Conservation (phyloP, 1,140 invertebrate genomes). For the Drosophila tani region DNA sequence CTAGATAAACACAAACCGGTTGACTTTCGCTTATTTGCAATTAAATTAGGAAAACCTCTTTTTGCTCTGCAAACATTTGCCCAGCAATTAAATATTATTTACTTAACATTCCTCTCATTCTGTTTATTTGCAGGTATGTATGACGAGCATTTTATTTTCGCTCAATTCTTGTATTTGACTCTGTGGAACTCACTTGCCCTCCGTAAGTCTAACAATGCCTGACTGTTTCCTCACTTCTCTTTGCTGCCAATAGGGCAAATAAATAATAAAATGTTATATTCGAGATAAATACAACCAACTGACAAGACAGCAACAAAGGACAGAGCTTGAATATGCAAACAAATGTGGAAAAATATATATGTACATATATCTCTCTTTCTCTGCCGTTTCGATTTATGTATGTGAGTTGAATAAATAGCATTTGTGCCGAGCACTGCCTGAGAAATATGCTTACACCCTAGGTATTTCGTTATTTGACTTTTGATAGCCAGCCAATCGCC, state of each 20-base stretch:
- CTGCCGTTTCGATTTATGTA: conserved; percentile 25
- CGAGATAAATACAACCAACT: conserved; percentile 30
- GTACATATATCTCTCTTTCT: conserved; percentile 9
- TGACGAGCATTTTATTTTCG: conserved; percentile 40
- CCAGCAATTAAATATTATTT: conserved; percentile 71
- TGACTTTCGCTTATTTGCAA: conserved; percentile 34
- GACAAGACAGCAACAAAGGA: conserved; percentile 21
- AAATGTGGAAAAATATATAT: conserved; percentile 10
- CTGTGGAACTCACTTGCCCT: neutral
- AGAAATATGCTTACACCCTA: conserved; percentile 34
- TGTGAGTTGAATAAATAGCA: conserved; percentile 56
- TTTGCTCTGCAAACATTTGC: conserved; percentile 55
- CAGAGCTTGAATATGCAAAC: conserved; percentile 35
- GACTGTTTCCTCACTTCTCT: conserved; percentile 5
- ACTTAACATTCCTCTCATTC: conserved; percentile 25
- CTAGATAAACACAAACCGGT: conserved; percentile 17
- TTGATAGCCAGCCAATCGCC: conserved; percentile 48
- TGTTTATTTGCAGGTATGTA: conserved; percentile 70
- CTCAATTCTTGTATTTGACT: conserved; percentile 7
- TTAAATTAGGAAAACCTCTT: conserved; percentile 36
- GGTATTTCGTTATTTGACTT: conserved; percentile 50
- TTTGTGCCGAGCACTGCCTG: conserved; percentile 25
- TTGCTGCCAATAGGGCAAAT: conserved; percentile 34
- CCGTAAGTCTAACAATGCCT: conserved; percentile 52
- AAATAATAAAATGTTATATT: conserved; percentile 50